Evolutionary conservation across 2,113 vertebrate species (phyloP).

Genomic region (Pedetes capensis): DNA sequence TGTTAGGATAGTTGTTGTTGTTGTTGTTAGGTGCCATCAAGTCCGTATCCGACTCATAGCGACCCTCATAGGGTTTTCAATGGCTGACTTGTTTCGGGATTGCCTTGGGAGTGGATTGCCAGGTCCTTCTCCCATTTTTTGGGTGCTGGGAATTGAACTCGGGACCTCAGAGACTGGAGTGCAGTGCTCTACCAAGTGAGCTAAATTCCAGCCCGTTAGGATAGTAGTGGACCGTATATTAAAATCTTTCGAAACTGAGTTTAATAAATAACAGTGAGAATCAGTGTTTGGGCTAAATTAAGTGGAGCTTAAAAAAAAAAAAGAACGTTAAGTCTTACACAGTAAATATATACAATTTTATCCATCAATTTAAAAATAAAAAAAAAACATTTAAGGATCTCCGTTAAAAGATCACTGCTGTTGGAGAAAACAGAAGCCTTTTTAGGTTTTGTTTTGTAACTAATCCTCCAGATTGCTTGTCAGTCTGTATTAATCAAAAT

Average conservation of each 20-base stretch:
- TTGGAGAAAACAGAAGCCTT: constrained; percentile 3
- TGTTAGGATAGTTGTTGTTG: too few species aligned
- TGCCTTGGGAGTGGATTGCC: too few species aligned
- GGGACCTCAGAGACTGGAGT: too few species aligned
- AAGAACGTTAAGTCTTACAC: background rate
- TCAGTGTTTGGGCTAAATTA: background rate
- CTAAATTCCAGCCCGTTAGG: too few species aligned
- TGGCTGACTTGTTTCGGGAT: too few species aligned
- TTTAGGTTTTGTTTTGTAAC: constrained; percentile 27
- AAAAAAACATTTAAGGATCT: background rate
- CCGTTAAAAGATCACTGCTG: background rate
- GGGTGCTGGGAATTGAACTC: too few species aligned
- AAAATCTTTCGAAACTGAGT: background rate
- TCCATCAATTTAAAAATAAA: background rate
- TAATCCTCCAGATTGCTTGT: constrained; percentile 63
- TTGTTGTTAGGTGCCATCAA: too few species aligned
- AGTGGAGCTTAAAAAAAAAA: background rate
- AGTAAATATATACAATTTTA: background rate
- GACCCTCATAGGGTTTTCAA: too few species aligned
- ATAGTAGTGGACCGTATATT: background rate
- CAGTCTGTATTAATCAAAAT: constrained; percentile 67
- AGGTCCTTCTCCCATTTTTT: too few species aligned
- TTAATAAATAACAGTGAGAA: background rate
- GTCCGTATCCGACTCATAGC: too few species aligned
- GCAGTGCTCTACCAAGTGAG: too few species aligned